Evolutionary conservation across 2,888 invertebrate genomes (phyloP).

Genomic region (Eustalomyia histrio): DNA sequence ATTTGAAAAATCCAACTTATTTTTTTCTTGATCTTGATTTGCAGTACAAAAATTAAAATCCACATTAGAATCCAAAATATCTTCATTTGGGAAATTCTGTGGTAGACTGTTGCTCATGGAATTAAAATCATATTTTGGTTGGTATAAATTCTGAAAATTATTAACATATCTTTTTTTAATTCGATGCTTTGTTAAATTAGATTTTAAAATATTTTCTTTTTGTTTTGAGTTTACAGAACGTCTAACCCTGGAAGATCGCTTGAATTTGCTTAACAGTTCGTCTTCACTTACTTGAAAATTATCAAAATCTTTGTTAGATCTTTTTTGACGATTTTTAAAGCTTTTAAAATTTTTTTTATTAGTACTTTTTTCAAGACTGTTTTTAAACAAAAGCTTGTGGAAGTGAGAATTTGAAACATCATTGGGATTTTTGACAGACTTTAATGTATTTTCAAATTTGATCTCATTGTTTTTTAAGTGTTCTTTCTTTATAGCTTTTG

Average conservation of each 20-base stretch:
- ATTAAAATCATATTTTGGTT: not conserved
- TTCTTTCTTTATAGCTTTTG: too few species aligned
- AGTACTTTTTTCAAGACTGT: not conserved
- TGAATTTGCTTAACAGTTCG: not conserved
- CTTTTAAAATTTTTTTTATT: not conserved
- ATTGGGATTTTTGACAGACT: too few species aligned
- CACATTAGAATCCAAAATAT: not conserved
- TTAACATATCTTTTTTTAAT: not conserved
- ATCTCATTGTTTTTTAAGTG: too few species aligned
- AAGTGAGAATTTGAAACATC: too few species aligned
- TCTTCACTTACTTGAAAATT: not conserved
- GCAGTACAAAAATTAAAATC: not conserved
- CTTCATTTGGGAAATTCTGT: not conserved
- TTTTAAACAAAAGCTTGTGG: too few species aligned
- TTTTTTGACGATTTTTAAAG: not conserved
- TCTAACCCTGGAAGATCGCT: not conserved
- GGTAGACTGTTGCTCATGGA: not conserved
- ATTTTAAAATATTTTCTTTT: not conserved
- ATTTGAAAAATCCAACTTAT: not conserved
- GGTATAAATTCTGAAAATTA: not conserved
- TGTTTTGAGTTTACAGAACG: not conserved
- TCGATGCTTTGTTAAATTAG: not conserved
- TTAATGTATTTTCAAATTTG: too few species aligned
- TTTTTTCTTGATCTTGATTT: not conserved
- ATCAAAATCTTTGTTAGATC: not conserved